Evolutionary conservation across 1,140 invertebrate species (phyloP), one percentile per base, ranked within the genome.

Genomic region (Wiebesia pumilae): DNA sequence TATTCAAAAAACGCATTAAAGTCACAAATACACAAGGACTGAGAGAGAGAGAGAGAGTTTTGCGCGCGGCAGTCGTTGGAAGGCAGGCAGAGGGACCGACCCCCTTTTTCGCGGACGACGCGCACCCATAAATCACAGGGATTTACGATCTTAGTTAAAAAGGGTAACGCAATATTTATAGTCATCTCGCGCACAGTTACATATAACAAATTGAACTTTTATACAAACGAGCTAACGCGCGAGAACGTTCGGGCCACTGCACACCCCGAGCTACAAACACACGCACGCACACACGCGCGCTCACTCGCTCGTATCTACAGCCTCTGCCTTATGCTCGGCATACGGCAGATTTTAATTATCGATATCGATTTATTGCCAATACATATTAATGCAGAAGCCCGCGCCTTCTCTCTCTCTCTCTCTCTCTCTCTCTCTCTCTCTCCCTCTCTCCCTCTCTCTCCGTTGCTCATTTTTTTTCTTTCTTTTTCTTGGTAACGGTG

Each of bases 131-230:
- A 93, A 93, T 93, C 91, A 93, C 89, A 71, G 89, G 90, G 91
- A 94, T 94, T 94, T 94, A 94, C 92, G 91, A 90, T 92, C 91
- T 89, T 91, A 88, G 91, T 92, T 93, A 91, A 92, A 93, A 93
- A 93, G 91, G 90, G 90, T 91, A 93, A 92, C 90, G 91, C 90
- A 90, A 93, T 93, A 94, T 94, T 93, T 94, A 94, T 93, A 91
- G 93, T 91, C 91, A 92, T 92, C 92, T 54, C 81, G 81, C 81
- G 90, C 89, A 89, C 91, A 93, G 93, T 93, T 93, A 93, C 92
- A 92, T 91, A 91, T 93, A 93, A 93, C 92, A 93, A 93, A 93
- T 93, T 93, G 91, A 93, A 93, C 91, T 93, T 93, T 93, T 93
- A 92, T 93, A 93, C 88, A 91, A 91, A 90, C 89, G 90, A 86